Evolutionary conservation across 2,797 vertebrate genomes (phyloP).

Genomic region (Muraenolepis orangiensis): DNA sequence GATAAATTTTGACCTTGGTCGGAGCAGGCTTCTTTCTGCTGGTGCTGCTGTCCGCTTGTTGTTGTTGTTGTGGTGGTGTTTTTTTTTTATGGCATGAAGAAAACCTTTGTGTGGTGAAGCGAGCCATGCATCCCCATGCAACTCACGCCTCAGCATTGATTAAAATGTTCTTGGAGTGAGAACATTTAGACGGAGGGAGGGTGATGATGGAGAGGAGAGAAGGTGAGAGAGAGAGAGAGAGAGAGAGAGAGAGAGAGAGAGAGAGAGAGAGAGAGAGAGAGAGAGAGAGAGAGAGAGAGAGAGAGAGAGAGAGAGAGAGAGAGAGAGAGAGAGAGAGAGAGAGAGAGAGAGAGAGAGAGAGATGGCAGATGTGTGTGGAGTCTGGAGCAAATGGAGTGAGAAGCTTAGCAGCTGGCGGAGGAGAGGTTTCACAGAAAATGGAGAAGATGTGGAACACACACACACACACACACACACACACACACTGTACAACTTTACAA

Average conservation of each 20-base stretch:
- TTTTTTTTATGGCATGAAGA: conserved; percentile 36
- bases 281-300: conserved; percentile 8
- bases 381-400: conserved; percentile 78
- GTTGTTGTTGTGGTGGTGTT: background rate
- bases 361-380: conserved; percentile 74
- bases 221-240: background rate
- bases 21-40: conserved; percentile 16
- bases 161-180: conserved; percentile 11
- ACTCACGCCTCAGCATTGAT: conserved; percentile 22
- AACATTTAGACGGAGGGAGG: background rate
- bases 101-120: conserved; percentile 19
- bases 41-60: conserved; percentile 34
- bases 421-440: conserved; percentile 48
- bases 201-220: background rate
- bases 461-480: background rate
- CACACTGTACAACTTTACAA: too few relatives aligned
- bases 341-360: conserved; percentile 48
- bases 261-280: too few relatives aligned
- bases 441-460: conserved; percentile 8
- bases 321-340: background rate
- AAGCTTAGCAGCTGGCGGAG: conserved; percentile 74
- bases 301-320: conserved; percentile 45
- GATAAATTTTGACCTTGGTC: conserved; percentile 44
- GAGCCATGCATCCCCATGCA: conserved; percentile 27
- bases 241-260: too few relatives aligned